A percentile compares a stretch with the other conserved stretches of the same genome.
Evolutionary conservation across 2,113 vertebrate species (phyloP).

Genomic region (Notothenia coriiceps): DNA sequence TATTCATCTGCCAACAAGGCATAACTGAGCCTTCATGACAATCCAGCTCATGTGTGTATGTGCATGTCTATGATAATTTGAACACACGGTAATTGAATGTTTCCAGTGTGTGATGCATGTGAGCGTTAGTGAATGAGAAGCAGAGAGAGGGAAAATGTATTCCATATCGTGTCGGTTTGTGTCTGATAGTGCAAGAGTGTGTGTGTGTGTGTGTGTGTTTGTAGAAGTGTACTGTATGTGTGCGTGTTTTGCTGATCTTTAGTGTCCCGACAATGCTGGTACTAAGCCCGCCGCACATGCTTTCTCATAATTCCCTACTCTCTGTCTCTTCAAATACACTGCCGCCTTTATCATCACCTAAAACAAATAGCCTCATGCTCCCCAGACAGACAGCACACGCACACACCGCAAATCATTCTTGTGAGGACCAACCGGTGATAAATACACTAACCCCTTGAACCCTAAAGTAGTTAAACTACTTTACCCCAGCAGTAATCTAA

Average conservation of each 20-base stretch:
- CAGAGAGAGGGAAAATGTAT: not conserved
- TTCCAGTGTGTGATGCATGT: slow-evolving; percentile 1
- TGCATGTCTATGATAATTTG: slow-evolving; percentile 5
- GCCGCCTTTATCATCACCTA: slow-evolving; percentile 78
- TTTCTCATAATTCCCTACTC: slow-evolving; percentile 58
- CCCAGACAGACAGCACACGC: slow-evolving; percentile 34
- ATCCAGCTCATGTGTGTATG: not conserved
- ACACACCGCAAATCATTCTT: slow-evolving; percentile 26
- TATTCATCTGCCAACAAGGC: slow-evolving; percentile 10
- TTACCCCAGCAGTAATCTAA: not conserved
- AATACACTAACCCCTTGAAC: slow-evolving; percentile 16
- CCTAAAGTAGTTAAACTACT: slow-evolving; percentile 11
- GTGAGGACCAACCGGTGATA: slow-evolving; percentile 18
- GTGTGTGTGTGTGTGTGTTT: slow-evolving; percentile 1
- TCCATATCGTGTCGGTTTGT: not conserved
- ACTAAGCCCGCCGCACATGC: slow-evolving; percentile 50
- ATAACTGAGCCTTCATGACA: slow-evolving; percentile 21
- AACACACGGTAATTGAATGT: slow-evolving; percentile 1
- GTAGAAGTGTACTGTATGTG: slow-evolving; percentile 1
- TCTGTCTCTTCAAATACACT: slow-evolving; percentile 81
- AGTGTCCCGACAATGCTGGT: slow-evolving; percentile 30
- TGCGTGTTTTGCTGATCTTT: slow-evolving; percentile 3
- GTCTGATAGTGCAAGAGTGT: not conserved
- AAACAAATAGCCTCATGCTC: slow-evolving; percentile 77
- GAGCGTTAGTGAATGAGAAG: slow-evolving; percentile 28